Evolutionary conservation across 1,140 invertebrate species (phyloP), one percentile per base, ranked within the genome.

Genomic region (Sarcophaga peregrina): DNA sequence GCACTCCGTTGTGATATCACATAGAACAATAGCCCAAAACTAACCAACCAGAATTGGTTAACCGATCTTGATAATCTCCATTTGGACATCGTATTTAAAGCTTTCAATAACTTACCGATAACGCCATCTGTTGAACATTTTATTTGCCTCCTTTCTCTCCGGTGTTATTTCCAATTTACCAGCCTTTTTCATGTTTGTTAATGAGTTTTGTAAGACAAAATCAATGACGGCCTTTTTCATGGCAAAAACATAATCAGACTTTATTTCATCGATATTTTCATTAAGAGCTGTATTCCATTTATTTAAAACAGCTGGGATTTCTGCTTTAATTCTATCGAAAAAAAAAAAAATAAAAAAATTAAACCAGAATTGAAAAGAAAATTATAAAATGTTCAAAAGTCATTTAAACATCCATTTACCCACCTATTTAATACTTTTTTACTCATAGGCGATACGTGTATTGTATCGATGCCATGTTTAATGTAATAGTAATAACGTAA

Each of bases 401-500:
- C 17, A 17, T 80, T 17, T 37, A 37, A 37, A 3, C 5, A 7
- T 68, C 6, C 0, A 9, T n/a, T 37, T 9, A 81, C 86, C 85
- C 86, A 93, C 93, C 91, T 91, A 50, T 92, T 88, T 62, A 93
- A 90, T 86, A 94, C 91, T 91, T 92, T 91, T 85, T 92, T 92
- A 87, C 93, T 92, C 90, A 98, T 93, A 3, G 96, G 94, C 20
- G 96, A 94, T 1, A 98, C 95, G 88, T 97, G 94, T 81, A 94
- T 93, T 54, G 96, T 96, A 87, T 97, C 96, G 50, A 98, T 95
- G 0, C 96, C 97, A 90, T 97, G 94, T 86, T 95, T 94, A 80
- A 98, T 94, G 86, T 97, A 98, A 91, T 97, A 97, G 88, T 97
- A 96, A 91, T 98, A 98, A 84, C 95, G 92, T 85, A 96, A 89